phyloP scores from a whole-genome alignment of 2,113 vertebrate species.

The Macheiramphus alcinus region DNA sequence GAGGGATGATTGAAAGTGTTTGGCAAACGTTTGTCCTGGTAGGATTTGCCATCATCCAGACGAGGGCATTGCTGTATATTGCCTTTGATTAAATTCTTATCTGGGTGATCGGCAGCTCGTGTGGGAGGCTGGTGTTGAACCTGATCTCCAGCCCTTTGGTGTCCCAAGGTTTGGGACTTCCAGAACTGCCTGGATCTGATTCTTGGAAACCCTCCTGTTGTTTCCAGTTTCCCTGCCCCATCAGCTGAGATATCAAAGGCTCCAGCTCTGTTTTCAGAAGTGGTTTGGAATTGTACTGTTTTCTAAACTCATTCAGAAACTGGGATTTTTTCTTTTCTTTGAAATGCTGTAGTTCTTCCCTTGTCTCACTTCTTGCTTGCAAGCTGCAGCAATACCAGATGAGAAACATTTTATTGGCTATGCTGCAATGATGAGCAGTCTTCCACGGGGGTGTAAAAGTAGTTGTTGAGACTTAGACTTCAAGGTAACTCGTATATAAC shows the following conservation, averaged over 20 bases:
- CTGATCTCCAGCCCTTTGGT: neutral
- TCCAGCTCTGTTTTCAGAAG: neutral
- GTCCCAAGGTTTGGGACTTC: accelerated
- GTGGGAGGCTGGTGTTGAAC: neutral
- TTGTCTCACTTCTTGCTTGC: too few relatives aligned
- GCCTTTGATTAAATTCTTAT: neutral
- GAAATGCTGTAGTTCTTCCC: neutral
- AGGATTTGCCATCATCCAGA: neutral
- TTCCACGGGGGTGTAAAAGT: neutral
- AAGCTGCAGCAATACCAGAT: neutral
- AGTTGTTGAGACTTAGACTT: neutral
- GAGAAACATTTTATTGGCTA: neutral
- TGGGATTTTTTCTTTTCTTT: neutral
- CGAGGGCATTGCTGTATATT: too few relatives aligned
- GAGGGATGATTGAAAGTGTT: accelerated
- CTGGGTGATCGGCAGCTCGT: neutral
- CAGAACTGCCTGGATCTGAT: neutral
- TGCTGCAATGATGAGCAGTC: neutral
- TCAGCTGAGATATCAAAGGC: neutral
- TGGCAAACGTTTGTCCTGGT: neutral
- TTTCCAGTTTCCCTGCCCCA: neutral
- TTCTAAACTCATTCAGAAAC: neutral
- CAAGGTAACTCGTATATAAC: neutral
- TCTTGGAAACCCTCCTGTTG: neutral
- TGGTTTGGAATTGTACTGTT: neutral